Evolutionary conservation across 2,888 invertebrate species (phyloP).

Genomic region (Corythucha ciliata): DNA sequence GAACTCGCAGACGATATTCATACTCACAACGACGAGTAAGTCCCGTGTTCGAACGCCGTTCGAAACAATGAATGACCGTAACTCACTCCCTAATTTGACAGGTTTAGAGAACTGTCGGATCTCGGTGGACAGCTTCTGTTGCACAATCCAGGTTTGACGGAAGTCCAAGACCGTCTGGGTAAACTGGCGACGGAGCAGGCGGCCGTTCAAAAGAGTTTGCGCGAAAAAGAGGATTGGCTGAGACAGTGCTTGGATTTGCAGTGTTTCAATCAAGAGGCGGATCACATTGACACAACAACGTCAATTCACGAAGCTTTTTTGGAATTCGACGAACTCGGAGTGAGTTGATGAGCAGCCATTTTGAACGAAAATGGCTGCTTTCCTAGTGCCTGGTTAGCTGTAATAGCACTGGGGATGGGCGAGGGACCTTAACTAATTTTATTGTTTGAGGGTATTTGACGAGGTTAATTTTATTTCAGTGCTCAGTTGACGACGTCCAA

Average conservation of each 20-base stretch:
- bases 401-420: neutral
- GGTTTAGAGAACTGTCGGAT: constrained; percentile 69
- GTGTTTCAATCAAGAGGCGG: constrained; percentile 89
- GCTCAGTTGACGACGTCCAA: constrained; percentile 83
- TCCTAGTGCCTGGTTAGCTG: neutral
- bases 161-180: constrained; percentile 66
- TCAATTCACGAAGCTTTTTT: constrained; percentile 90
- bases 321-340: constrained; percentile 78
- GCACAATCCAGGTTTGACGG: constrained; percentile 62
- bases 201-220: constrained; percentile 70
- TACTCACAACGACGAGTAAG: constrained; percentile 79
- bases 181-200: constrained; percentile 64
- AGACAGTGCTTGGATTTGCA: constrained; percentile 82
- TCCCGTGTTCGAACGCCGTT: no score
- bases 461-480: no score
- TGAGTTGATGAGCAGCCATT: no score
- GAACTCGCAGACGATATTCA: constrained; percentile 86
- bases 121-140: constrained; percentile 66
- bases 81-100: constrained; percentile 40
- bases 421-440: neutral
- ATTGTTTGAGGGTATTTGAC: no score
- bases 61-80: no score
- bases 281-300: constrained; percentile 91
- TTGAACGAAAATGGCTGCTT: no score
- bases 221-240: constrained; percentile 73